Evolutionary conservation across 2,113 vertebrate genomes (phyloP).

Genomic region (Paradoxurus hermaphroditus): DNA sequence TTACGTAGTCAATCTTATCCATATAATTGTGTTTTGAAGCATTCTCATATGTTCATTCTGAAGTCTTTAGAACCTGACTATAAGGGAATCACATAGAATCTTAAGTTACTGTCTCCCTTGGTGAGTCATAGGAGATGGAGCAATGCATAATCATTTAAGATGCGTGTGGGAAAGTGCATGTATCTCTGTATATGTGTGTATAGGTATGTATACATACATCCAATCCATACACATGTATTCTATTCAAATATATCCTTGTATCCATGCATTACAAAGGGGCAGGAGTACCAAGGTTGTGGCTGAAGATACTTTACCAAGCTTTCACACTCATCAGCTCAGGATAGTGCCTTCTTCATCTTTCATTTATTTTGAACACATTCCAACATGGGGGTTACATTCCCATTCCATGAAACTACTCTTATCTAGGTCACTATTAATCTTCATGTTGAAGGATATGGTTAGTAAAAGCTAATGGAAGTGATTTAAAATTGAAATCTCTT

Average conservation of each 20-base stretch:
- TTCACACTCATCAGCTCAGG: background rate
- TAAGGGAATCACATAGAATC: background rate
- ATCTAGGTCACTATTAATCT: background rate
- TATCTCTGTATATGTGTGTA: background rate
- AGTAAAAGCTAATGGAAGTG: background rate
- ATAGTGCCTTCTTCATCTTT: background rate
- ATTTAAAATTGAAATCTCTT: background rate
- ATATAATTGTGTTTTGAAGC: background rate
- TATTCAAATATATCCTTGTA: background rate
- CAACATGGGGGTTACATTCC: background rate
- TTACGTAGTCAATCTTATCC: background rate
- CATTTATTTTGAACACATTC: background rate
- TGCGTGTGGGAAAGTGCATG: background rate
- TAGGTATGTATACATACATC: background rate
- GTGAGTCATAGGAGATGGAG: background rate
- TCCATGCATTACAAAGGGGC: background rate
- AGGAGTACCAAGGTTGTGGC: background rate
- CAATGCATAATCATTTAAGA: background rate
- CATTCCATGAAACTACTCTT: background rate
- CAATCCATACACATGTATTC: background rate
- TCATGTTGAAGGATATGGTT: background rate
- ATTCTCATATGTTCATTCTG: background rate
- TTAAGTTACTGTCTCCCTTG: background rate
- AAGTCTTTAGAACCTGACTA: background rate
- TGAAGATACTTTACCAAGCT: background rate